Evolutionary conservation across 2,888 invertebrate genomes (phyloP), one percentile per base, ranked within the genome.

Genomic region (Zaprionus bogoriensis): DNA sequence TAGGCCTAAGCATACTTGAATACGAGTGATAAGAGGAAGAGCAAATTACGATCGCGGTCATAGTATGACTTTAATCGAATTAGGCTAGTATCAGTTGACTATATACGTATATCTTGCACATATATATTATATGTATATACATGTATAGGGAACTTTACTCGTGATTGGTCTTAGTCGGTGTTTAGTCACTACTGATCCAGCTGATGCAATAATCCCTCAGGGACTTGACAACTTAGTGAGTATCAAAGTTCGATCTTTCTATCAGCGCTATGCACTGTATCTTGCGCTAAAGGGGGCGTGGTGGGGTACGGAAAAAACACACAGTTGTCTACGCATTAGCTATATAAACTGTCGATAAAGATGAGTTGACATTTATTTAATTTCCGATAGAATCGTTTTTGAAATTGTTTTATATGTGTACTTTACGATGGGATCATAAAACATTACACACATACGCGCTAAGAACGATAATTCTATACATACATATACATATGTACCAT

Each of bases 41-140:
- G 14, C 6, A n/a, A 60, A 38, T 46, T 47, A 20, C 27, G 42
- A 54, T 36, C 23, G 60, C 23, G 23, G 10, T 22, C 28, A 23
- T 32, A 53, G 17, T 74, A 58, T 30, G 61, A 59, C 55, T 64
- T 55, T 52, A 58, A 76, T 62, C 62, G 72, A 80, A 74, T 73
- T 64, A 32, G 48, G 27, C 44, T 60, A 46, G 9, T 80, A 79
- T 79, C 84, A 78, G 72, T 51, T 47, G 30, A 39, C 32, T 58
- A 44, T 9, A 27, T 5, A 28, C 9, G 38, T n/a, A n/a, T n/a
- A n/a, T n/a, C 9, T 23, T 20, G 6, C 9, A 22, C 22, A 41
- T 23, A 10, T 4, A 23, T 39, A 19, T 4, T 12, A 30, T 17
- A 28, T 17, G 25, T 32, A 10, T 28, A 9, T 17, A 1, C 38